Conservation (phyloP, 2,888 invertebrate species). For the Noctua janthe region DNA sequence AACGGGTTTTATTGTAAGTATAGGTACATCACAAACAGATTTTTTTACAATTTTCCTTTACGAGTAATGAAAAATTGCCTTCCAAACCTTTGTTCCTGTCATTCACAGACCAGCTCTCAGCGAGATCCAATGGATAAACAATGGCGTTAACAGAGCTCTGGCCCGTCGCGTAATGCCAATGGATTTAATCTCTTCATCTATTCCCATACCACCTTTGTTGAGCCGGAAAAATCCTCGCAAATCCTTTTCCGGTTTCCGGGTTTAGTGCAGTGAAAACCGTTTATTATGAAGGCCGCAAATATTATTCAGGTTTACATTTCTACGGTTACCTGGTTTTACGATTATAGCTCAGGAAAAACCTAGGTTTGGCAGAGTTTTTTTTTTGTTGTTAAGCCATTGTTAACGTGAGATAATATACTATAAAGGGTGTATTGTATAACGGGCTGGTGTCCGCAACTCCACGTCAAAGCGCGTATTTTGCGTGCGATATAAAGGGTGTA, state of each 20-base stretch:
- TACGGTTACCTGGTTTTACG: background rate
- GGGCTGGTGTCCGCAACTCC: too few relatives aligned
- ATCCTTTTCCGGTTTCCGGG: constrained; percentile 1
- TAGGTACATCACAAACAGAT: too few relatives aligned
- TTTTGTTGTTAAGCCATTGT: background rate
- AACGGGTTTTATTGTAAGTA: background rate
- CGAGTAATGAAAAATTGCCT: background rate
- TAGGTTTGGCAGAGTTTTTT: background rate
- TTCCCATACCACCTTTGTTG: background rate
- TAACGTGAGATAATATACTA: background rate
- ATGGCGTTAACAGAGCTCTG: constrained; percentile 9
- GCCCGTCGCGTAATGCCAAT: background rate
- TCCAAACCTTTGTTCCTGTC: background rate
- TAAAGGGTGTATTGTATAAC: too few relatives aligned
- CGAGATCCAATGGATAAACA: constrained; percentile 15
- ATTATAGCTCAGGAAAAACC: background rate
- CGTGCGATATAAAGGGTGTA: too few relatives aligned
- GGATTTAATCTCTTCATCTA: constrained; percentile 19
- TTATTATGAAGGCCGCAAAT: background rate
- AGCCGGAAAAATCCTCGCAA: constrained; percentile 16
- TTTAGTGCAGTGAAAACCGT: constrained; percentile 3
- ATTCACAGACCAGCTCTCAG: background rate
- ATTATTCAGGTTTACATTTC: background rate
- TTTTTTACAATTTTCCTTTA: background rate
- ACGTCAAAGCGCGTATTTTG: too few relatives aligned